A percentile compares a stretch with the other conserved stretches of the same genome.
Conservation (phyloP, 2,797 vertebrate genomes). For the Alcedo quadribrachys region DNA sequence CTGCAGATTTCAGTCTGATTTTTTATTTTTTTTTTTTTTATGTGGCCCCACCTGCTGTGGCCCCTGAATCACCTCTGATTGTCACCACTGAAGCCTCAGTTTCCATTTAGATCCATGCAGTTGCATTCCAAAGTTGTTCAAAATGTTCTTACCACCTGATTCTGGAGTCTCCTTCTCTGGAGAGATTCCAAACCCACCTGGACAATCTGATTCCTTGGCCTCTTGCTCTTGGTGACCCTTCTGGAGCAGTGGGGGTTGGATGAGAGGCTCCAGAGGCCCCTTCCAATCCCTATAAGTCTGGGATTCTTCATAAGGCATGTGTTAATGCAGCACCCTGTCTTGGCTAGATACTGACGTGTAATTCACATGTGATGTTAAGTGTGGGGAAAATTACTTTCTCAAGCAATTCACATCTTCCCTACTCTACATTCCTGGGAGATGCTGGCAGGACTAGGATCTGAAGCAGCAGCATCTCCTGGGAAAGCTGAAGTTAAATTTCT, state of each 20-base stretch:
- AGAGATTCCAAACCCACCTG: neutral
- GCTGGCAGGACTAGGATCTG: neutral
- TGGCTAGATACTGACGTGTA: fast-evolving
- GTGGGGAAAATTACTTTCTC: neutral
- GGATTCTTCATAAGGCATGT: neutral
- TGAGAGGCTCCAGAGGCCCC: neutral
- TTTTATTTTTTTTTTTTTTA: neutral
- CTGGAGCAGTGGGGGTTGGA: neutral
- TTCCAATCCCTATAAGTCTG: neutral
- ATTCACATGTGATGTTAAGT: neutral
- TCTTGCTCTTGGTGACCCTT: neutral
- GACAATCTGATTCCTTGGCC: neutral
- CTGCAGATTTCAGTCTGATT: neutral
- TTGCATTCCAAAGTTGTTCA: neutral
- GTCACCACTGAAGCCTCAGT: neutral
- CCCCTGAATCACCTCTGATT: neutral
- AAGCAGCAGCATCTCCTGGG: neutral
- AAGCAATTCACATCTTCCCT: neutral
- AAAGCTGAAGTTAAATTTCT: neutral
- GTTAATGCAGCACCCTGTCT: neutral
- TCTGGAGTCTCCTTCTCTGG: neutral
- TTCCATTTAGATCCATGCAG: neutral
- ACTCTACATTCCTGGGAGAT: neutral
- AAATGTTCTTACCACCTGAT: neutral
- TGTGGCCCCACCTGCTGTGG: no score